A percentile compares a stretch with the other conserved stretches of the same genome.
Evolutionary conservation across 1,140 invertebrate species (phyloP).

Genomic region (Ruditapes philippinarum): DNA sequence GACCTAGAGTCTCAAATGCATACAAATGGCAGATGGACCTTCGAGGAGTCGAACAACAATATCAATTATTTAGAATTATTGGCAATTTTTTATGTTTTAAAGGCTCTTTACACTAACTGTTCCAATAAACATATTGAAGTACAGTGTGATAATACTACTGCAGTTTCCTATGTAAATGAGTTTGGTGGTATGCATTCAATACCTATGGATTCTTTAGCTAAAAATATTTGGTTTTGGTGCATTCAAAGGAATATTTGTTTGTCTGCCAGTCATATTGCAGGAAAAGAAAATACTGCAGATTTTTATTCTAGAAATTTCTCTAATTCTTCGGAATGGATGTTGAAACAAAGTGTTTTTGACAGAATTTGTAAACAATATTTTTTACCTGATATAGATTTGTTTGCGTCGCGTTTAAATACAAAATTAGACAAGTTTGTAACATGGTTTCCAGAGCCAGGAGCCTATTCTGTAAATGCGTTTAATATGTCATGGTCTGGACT

Average conservation of each 20-base stretch:
- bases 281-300: conserved; percentile 26
- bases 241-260: conserved; percentile 16
- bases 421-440: too few species aligned
- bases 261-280: conserved; percentile 21
- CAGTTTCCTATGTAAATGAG: background rate
- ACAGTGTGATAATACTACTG: conserved; percentile 37
- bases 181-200: conserved; percentile 25
- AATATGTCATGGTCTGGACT: background rate
- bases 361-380: conserved; percentile 38
- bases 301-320: conserved; percentile 41
- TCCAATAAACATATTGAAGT: conserved; percentile 39
- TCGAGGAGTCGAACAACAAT: background rate
- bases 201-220: too few species aligned
- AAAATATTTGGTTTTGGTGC: conserved; percentile 32
- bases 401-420: conserved; percentile 16
- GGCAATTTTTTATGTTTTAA: too few species aligned
- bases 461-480: conserved; percentile 51
- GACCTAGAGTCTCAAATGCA: background rate
- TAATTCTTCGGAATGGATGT: conserved; percentile 30
- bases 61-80: conserved; percentile 37
- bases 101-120: background rate
- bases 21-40: conserved; percentile 18
- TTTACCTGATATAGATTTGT: conserved; percentile 38
- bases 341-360: conserved; percentile 33
- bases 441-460: too few species aligned